These are phyloP conservation scores for Orius insidiosus DNA, from an alignment of 1,140 invertebrate species.

Conservation along the genomic window DNA sequence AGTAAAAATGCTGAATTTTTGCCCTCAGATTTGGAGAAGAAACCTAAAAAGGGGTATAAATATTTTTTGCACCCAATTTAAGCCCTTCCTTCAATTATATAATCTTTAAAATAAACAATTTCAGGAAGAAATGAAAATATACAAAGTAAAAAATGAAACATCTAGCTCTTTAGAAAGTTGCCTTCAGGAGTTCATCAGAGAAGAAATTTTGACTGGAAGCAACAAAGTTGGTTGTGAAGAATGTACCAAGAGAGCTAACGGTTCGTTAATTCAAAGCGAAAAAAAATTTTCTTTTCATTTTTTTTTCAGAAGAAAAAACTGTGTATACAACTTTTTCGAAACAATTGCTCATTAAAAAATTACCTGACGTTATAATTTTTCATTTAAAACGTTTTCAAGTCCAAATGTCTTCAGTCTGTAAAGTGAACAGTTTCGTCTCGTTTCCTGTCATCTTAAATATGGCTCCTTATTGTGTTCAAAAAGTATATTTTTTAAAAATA, in stretches of 20 bases:
- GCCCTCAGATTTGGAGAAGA: no score
- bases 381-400: constrained; percentile 85
- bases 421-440: constrained; percentile 70
- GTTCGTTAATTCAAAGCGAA: no score
- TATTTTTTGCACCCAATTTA: no score
- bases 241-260: constrained; percentile 57
- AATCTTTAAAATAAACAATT: no score
- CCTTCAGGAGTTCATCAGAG: constrained; percentile 76
- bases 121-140: no score
- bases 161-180: constrained; percentile 65
- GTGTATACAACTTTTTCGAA: constrained; percentile 82
- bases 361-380: constrained; percentile 82
- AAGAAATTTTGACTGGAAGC: constrained; percentile 71
- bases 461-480: constrained; percentile 59
- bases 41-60: no score
- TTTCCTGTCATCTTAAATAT: constrained; percentile 78
- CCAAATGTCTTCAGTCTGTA: constrained; percentile 40
- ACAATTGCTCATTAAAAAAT: constrained; percentile 74
- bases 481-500: background rate
- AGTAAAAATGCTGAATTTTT: no score
- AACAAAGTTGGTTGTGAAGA: constrained; percentile 86
- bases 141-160: constrained; percentile 38
- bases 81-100: no score
- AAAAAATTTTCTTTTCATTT: no score
- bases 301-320: constrained; percentile 37